Evolutionary conservation across 1,140 invertebrate species (phyloP).

Genomic region (Drosophila micromelanica): DNA sequence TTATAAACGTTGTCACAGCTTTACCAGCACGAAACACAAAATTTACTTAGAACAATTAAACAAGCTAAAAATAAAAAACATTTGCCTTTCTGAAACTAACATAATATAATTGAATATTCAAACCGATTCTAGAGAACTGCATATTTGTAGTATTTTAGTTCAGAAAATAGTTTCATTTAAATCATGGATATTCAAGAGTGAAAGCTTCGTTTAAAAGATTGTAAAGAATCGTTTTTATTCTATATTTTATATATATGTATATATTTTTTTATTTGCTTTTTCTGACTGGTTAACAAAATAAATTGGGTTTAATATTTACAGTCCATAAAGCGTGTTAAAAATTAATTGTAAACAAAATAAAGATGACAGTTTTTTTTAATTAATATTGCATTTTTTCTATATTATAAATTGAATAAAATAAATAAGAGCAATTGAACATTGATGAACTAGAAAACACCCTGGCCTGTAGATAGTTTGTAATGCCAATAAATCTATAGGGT

Average conservation of each 20-base stretch:
- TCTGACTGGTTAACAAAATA: too few relatives aligned
- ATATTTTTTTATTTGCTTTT: too few relatives aligned
- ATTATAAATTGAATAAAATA: neutral
- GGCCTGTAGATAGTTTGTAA: too few relatives aligned
- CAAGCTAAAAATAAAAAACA: neutral
- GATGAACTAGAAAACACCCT: neutral
- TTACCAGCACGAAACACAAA: neutral
- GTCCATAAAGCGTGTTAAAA: too few relatives aligned
- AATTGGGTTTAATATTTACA: too few relatives aligned
- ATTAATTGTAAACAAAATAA: too few relatives aligned
- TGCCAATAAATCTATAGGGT: too few relatives aligned
- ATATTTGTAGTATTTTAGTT: neutral
- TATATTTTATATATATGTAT: too few relatives aligned
- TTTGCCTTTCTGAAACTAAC: neutral
- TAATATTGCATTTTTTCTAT: too few relatives aligned
- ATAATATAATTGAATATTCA: neutral
- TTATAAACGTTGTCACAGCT: slow-evolving; percentile 55
- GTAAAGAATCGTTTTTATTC: too few relatives aligned
- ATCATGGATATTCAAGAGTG: neutral
- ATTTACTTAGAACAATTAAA: neutral
- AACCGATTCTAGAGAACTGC: neutral
- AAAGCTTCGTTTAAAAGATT: too few relatives aligned
- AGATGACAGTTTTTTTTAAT: too few relatives aligned
- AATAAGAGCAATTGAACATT: neutral
- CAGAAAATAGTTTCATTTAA: neutral